phyloP scores from a whole-genome alignment of 1,140 invertebrate species.

The Drosophila paulistorum region DNA sequence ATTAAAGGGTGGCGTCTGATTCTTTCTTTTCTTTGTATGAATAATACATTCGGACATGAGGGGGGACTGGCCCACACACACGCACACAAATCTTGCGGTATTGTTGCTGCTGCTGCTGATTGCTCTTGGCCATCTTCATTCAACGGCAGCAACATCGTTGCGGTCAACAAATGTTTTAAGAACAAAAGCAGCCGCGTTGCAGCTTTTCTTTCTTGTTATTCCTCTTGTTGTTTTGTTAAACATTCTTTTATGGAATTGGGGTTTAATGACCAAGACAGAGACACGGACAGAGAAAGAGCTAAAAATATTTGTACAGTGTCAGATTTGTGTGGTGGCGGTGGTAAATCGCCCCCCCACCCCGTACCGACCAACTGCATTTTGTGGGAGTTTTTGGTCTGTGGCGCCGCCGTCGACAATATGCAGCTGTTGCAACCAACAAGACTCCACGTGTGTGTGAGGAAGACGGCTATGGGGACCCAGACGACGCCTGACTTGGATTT shows the following conservation, averaged over 20 bases:
- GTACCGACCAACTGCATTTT: neutral
- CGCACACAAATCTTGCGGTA: constrained; percentile 48
- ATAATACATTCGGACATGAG: constrained; percentile 39
- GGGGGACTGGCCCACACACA: constrained; percentile 36
- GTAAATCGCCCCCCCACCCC: neutral
- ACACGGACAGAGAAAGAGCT: constrained; percentile 47
- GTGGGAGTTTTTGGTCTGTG: constrained; percentile 22
- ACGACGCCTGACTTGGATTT: constrained; percentile 10
- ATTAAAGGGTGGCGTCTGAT: constrained; percentile 48
- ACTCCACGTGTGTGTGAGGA: neutral
- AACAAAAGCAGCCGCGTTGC: constrained; percentile 64
- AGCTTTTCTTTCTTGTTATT: constrained; percentile 22
- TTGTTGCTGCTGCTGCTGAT: constrained; percentile 13
- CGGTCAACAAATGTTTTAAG: constrained; percentile 70
- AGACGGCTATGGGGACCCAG: neutral
- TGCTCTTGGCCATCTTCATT: constrained; percentile 43
- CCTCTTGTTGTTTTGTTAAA: constrained; percentile 9
- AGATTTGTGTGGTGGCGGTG: constrained; percentile 25
- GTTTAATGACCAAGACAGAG: constrained; percentile 67
- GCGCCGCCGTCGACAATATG: constrained; percentile 46
- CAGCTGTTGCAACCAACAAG: constrained; percentile 34
- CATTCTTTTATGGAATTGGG: constrained; percentile 45
- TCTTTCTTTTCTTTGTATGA: constrained; percentile 41
- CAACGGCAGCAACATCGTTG: constrained; percentile 46
- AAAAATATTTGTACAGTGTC: constrained; percentile 67